Conservation (phyloP, 2,888 invertebrate species). For the Brachycybe producta region DNA sequence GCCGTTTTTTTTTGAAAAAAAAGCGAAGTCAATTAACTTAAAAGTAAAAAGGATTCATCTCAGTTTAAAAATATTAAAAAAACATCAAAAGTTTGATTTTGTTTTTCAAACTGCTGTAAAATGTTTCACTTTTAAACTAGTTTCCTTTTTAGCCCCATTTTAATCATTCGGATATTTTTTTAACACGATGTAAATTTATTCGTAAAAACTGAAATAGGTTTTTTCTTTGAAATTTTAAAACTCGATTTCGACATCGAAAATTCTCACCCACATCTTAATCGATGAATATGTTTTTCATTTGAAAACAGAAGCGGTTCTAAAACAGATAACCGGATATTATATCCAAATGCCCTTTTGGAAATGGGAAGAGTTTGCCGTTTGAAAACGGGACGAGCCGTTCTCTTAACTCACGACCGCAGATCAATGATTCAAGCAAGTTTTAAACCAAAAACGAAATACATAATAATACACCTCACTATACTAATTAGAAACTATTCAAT, state of each 20-base stretch:
- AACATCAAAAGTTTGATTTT: no score
- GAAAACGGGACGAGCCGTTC: constrained; percentile 39
- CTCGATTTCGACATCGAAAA: not conserved
- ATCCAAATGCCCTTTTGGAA: constrained; percentile 39
- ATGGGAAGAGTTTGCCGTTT: constrained; percentile 38
- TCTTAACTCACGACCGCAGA: constrained; percentile 38
- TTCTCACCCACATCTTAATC: not conserved
- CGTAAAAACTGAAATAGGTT: no score
- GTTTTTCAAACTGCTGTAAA: no score
- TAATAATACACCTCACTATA: not conserved
- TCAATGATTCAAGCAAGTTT: constrained; percentile 25
- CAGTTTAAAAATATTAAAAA: no score
- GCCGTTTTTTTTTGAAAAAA: no score
- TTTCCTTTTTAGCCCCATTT: no score
- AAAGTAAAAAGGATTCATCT: no score
- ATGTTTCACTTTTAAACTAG: no score
- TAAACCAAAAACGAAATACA: not conserved
- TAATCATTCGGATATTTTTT: no score
- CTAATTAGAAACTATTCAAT: constrained; percentile 1
- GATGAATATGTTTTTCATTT: not conserved
- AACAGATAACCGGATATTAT: constrained; percentile 40
- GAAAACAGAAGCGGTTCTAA: constrained; percentile 37
- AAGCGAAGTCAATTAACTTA: no score
- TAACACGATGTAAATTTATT: no score
- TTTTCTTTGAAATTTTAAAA: not conserved